Percentiles rank a stretch among this genome's conserved stretches.
Conservation (phyloP, 2,797 vertebrate species). For the Monodelphis domestica region DNA sequence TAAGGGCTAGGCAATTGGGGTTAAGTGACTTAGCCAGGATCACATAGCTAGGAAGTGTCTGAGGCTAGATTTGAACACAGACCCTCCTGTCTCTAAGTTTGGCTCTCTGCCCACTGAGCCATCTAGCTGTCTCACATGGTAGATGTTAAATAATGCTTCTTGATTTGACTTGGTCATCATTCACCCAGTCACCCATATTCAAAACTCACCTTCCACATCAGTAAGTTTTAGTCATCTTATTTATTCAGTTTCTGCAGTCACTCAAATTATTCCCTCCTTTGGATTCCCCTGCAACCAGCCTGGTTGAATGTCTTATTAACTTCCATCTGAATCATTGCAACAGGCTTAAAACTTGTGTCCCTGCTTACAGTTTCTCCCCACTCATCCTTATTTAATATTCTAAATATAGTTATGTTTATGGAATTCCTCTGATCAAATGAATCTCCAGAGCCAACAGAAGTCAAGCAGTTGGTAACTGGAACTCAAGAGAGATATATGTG, state of each 20-base stretch:
- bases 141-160: neutral
- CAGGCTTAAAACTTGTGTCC: neutral
- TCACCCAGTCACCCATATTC: neutral
- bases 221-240: neutral
- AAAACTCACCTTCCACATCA: neutral
- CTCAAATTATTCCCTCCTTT: neutral
- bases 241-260: neutral
- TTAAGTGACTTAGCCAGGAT: too few species aligned
- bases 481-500: neutral
- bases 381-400: neutral
- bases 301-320: neutral
- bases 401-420: neutral
- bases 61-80: too few species aligned
- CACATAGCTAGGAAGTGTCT: too few species aligned
- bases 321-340: neutral
- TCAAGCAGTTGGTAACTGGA: neutral
- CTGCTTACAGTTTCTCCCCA: neutral
- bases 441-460: neutral
- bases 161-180: neutral
- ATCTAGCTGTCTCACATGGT: too few species aligned
- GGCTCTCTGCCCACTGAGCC: too few species aligned
- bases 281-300: neutral
- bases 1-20: too few species aligned
- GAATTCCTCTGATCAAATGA: neutral
- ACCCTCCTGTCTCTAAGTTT: too few species aligned